Conservation (phyloP, 2,113 vertebrate species). For the Condylura cristata region DNA sequence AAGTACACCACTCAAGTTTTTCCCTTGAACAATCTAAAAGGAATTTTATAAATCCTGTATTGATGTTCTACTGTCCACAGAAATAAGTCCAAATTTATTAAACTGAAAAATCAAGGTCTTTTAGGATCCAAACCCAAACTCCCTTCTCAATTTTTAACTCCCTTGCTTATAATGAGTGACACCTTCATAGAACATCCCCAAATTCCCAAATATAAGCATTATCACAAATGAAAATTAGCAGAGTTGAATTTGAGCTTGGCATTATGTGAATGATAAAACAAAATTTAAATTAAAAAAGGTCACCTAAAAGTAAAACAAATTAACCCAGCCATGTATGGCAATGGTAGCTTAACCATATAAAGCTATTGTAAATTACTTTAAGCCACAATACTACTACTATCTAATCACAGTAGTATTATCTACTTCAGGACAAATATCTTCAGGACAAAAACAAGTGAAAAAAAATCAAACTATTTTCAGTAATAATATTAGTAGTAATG, state of each 20-base stretch:
- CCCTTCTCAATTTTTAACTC: neutral
- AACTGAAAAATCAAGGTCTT: neutral
- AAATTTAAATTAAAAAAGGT: conserved; percentile 20
- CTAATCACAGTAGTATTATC: too few species aligned
- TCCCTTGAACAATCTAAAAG: conserved; percentile 19
- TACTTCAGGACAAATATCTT: too few species aligned
- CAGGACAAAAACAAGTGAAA: neutral
- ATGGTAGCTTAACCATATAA: neutral
- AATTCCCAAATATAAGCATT: neutral
- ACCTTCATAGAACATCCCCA: neutral
- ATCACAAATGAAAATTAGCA: too few species aligned
- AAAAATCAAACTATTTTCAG: neutral
- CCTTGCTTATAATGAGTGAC: neutral
- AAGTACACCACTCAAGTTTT: conserved; percentile 7
- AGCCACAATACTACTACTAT: conserved; percentile 4
- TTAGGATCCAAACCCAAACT: neutral
- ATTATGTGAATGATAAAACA: conserved; percentile 12
- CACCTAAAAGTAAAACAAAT: conserved; percentile 15
- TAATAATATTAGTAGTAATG: neutral
- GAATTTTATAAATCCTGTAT: neutral
- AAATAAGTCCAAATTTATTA: neutral
- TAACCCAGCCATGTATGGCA: neutral
- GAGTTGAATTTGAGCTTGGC: neutral
- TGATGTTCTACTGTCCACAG: neutral
- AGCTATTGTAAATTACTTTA: neutral